A percentile compares a stretch with the other conserved stretches of the same genome.
Evolutionary conservation across 2,888 invertebrate species (phyloP).

Genomic region (Nomada goodeniana): DNA sequence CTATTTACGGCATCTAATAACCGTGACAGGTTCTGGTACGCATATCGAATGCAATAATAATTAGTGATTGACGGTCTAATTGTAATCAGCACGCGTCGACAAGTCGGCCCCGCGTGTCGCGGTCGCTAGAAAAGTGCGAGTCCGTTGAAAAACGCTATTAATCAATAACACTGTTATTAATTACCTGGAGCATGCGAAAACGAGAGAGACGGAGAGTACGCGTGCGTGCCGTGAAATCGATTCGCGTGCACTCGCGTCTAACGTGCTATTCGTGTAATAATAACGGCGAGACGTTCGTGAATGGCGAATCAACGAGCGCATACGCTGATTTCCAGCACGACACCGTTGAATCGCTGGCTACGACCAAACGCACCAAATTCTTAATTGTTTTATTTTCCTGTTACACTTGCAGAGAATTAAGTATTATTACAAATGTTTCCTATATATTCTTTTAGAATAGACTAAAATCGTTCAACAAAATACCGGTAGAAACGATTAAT

Average conservation of each 20-base stretch:
- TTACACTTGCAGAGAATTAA: background rate
- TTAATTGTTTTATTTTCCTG: background rate
- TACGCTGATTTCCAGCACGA: background rate
- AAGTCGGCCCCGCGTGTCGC: constrained; percentile 4
- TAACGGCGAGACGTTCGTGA: constrained; percentile 29
- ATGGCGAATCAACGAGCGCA: constrained; percentile 12
- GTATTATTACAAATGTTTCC: background rate
- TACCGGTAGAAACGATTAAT: constrained; percentile 23
- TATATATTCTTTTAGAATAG: too few relatives aligned
- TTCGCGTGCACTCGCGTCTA: constrained; percentile 53
- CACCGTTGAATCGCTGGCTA: constrained; percentile 1
- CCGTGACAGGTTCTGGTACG: constrained; percentile 4
- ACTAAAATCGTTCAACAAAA: background rate
- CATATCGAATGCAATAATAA: constrained; percentile 2
- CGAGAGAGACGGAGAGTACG: constrained; percentile 11
- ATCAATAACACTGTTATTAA: constrained; percentile 75
- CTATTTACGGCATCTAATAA: constrained; percentile 33
- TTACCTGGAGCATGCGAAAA: constrained; percentile 57
- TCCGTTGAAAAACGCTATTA: constrained; percentile 67
- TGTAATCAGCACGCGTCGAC: constrained; percentile 43
- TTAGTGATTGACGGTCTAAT: constrained; percentile 28
- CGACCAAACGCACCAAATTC: background rate
- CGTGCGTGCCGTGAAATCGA: constrained; percentile 64
- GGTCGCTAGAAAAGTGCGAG: constrained; percentile 35
- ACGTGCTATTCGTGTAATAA: constrained; percentile 53